Percentiles rank a stretch among this genome's conserved stretches.
Evolutionary conservation across 2,797 vertebrate species (phyloP).

Genomic region (Prionace glauca): DNA sequence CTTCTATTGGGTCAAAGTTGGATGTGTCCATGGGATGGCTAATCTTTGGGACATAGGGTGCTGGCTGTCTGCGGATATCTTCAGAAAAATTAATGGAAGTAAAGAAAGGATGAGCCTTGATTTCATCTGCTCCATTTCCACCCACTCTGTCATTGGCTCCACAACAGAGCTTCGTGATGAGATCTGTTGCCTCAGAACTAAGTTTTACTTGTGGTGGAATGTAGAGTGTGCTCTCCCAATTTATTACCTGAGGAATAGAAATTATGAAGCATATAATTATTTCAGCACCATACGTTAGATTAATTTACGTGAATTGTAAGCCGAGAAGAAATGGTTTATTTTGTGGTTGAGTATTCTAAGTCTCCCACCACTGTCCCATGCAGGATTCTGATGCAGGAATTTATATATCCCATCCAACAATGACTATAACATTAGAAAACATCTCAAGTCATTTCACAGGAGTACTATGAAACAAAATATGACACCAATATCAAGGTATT

Average conservation of each 20-base stretch:
- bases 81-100: slow-evolving; percentile 79
- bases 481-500: not conserved
- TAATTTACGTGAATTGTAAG: not conserved
- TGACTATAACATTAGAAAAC: not conserved
- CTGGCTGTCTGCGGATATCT: slow-evolving; percentile 85
- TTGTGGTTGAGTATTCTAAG: not conserved
- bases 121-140: slow-evolving; percentile 81
- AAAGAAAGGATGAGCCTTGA: slow-evolving; percentile 91
- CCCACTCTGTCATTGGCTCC: slow-evolving; percentile 84
- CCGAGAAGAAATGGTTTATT: not conserved
- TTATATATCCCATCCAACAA: not conserved
- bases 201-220: slow-evolving; percentile 89
- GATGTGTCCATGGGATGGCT: slow-evolving; percentile 97
- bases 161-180: slow-evolving; percentile 88
- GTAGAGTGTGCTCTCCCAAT: slow-evolving; percentile 95
- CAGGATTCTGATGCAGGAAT: not conserved
- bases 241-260: slow-evolving; percentile 73
- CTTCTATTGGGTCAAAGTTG: slow-evolving; percentile 95
- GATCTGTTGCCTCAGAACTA: slow-evolving; percentile 82
- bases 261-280: not conserved
- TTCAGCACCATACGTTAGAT: not conserved
- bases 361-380: not conserved
- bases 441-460: not conserved
- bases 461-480: not conserved
- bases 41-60: slow-evolving; percentile 90